phyloP scores from a whole-genome alignment of 2,113 vertebrate species.

The Pseudorhombus dupliciocellatus region DNA sequence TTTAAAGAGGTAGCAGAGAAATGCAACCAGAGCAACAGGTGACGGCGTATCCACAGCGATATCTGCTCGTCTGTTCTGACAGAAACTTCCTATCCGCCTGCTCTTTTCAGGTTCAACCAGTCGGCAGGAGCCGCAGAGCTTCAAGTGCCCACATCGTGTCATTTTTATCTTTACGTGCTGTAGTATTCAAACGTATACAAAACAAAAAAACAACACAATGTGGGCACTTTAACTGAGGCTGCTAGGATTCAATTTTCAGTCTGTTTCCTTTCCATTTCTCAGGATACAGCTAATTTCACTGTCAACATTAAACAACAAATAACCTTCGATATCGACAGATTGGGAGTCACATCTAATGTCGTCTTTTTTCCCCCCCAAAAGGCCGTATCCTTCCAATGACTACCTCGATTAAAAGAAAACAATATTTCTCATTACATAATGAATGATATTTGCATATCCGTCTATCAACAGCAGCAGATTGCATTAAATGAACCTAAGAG shows the following conservation, averaged over 20 bases:
- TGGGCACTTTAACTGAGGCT: not conserved
- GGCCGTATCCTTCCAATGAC: not conserved
- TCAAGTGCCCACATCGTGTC: not conserved
- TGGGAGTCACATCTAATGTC: not conserved
- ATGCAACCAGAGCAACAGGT: conserved; percentile 43
- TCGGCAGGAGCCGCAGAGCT: not conserved
- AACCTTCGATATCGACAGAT: not conserved
- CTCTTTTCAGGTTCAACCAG: conserved; percentile 10
- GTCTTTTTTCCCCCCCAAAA: not conserved
- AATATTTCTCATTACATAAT: not conserved
- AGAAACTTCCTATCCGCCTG: conserved; percentile 13
- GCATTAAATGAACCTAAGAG: not conserved
- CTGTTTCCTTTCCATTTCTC: not conserved
- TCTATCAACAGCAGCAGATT: not conserved
- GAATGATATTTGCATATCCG: not conserved
- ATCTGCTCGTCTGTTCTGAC: not conserved
- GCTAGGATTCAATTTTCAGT: not conserved
- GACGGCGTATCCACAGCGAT: not conserved
- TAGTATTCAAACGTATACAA: not conserved
- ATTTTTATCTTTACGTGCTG: not conserved
- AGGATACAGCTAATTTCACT: not conserved
- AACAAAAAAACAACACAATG: not conserved
- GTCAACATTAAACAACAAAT: conserved; percentile 10
- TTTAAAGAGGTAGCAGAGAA: conserved; percentile 77
- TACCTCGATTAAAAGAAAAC: not conserved